A percentile compares a stretch with the other conserved stretches of the same genome.
phyloP scores from a whole-genome alignment of 1,140 invertebrate genomes.

The Leptopilina boulardi region DNA sequence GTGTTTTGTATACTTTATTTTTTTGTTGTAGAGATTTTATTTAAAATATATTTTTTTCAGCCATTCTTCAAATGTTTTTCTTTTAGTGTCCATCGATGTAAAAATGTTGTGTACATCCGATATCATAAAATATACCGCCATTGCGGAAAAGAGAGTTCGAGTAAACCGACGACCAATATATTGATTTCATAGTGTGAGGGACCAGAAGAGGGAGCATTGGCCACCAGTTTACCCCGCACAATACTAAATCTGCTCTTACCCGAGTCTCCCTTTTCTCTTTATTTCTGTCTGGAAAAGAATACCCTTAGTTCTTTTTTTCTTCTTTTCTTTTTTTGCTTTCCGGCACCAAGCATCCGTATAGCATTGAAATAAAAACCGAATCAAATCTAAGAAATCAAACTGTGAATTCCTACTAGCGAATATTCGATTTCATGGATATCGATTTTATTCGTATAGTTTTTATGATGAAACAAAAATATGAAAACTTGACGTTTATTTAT shows the following conservation, averaged over 20 bases:
- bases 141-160: constrained; percentile 20
- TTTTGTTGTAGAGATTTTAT: neutral
- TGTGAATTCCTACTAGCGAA: neutral
- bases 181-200: constrained; percentile 35
- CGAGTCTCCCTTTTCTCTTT: neutral
- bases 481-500: neutral
- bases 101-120: constrained; percentile 1
- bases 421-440: neutral
- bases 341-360: neutral
- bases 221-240: constrained; percentile 35
- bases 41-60: neutral
- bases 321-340: neutral
- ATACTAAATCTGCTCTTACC: constrained; percentile 35
- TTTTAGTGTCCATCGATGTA: neutral
- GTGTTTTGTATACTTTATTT: neutral
- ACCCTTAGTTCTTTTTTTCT: neutral
- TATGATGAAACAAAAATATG: neutral
- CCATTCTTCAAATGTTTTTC: neutral
- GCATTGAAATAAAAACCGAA: neutral
- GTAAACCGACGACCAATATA: constrained; percentile 28
- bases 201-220: constrained; percentile 10
- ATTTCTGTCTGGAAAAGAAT: neutral
- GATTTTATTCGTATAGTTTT: neutral
- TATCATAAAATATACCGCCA: neutral
- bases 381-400: neutral